Base-by-base conservation (phyloP, 2,888 invertebrate genomes). In the Acanthosepion esculentum region DNA sequence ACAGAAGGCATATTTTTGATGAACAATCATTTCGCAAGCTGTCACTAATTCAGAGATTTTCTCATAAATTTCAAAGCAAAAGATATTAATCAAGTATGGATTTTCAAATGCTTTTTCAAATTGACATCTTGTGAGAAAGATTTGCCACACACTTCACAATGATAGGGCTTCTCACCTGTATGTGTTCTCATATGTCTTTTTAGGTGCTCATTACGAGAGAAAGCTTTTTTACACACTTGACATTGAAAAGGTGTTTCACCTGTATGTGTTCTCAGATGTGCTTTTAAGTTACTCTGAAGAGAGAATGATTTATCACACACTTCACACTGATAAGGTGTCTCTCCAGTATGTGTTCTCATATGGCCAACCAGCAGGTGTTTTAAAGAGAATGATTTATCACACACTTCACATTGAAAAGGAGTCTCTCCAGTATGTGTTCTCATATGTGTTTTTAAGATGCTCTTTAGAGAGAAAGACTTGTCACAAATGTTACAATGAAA, bases 61-160 rank as follows among this genome's bases (percentile, higher is more conserved):
- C 78, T n/a, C n/a, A 18, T 12, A n/a, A n/a, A 78, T 1, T 18
- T 18, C 8, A 78, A 78, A 10, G n/a, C 29, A n/a, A 78, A n/a
- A 78, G n/a, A n/a, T 78, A n/a, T 78, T n/a, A 8, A n/a, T 78
- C 78, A 78, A 10, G 12, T n/a, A 93, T 93, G 93, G n/a, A 3
- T 93, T 50, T 93, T 93, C n/a, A 93, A 20, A 93, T 93, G 93
- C n/a, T 93, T 93, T 93, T 50, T 93, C n/a, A 93, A 53, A 20
- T 93, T 53, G 3, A 48, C 50, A 50, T 93, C 53, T 50, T 93
- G 93, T 10, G 93, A 93, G 93, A 93, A 93, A 15, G n/a, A 53
- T 93, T 93, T 93, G 6, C 48, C 53, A 93, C 93, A 93, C 15
- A 48, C 48, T 50, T 50, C 50, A 50, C 93, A 93, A 50, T 93